Conservation (phyloP, 2,888 invertebrate genomes). For the Yponomeuta malinellus region DNA sequence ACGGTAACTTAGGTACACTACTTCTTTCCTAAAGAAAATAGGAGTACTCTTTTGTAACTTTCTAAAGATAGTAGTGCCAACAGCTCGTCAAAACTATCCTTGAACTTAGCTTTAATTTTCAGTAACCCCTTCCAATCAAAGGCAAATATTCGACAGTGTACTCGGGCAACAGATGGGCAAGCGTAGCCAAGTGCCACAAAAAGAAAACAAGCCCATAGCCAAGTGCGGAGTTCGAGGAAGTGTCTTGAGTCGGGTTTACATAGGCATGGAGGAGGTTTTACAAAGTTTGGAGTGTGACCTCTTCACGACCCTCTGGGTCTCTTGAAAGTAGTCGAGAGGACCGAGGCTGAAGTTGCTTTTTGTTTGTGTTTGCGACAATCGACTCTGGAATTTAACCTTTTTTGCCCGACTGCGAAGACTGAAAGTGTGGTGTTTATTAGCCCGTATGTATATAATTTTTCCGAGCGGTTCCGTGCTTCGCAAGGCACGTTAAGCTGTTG, state of each 20-base stretch:
- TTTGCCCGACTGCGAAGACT: too few species aligned
- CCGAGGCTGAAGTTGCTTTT: background rate
- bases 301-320: conserved; percentile 8
- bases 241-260: background rate
- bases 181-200: background rate
- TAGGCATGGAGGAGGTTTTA: background rate
- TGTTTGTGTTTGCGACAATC: background rate
- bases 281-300: conserved; percentile 15
- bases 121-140: background rate
- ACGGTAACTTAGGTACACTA: too few species aligned
- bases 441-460: too few species aligned
- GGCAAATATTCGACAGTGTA: background rate
- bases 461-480: too few species aligned
- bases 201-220: background rate
- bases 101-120: background rate
- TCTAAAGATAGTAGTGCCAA: too few species aligned
- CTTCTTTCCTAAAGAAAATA: too few species aligned
- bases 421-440: too few species aligned
- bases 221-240: background rate
- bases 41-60: too few species aligned
- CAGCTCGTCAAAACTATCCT: too few species aligned
- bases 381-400: background rate
- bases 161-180: background rate
- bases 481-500: too few species aligned
- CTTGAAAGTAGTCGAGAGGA: background rate